Conservation (phyloP, 2,113 vertebrate genomes). For the Antennarius striatus region DNA sequence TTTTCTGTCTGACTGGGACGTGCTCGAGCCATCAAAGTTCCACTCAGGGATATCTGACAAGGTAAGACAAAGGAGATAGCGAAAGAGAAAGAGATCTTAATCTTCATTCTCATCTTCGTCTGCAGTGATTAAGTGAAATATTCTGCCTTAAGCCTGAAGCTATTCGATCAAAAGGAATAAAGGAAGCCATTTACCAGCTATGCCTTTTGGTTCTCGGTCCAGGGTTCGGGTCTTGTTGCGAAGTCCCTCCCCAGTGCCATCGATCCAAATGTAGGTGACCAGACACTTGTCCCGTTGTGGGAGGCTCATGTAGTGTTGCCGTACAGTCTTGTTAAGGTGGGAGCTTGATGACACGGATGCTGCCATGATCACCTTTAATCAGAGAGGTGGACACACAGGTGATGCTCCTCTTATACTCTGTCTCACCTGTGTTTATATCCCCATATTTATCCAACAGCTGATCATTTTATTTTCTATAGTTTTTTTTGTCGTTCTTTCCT, state of each 20-base stretch:
- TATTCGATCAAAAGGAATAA: not conserved
- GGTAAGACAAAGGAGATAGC: no score
- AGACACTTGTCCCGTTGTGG: constrained; percentile 74
- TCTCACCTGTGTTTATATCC: not conserved
- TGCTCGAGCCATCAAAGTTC: constrained; percentile 85
- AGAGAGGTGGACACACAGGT: not conserved
- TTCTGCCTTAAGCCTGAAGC: no score
- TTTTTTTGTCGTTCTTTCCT: not conserved
- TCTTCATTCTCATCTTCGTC: no score
- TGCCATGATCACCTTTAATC: constrained; percentile 50
- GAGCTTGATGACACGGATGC: constrained; percentile 44
- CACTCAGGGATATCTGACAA: constrained; percentile 83
- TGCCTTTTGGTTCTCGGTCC: constrained; percentile 68
- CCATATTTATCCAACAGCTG: no score
- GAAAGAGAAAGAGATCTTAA: no score
- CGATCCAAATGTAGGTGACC: constrained; percentile 87
- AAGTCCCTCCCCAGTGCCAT: constrained; percentile 79
- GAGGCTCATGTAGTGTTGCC: constrained; percentile 81
- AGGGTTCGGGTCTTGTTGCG: constrained; percentile 80
- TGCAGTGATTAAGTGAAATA: no score
- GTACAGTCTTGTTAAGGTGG: constrained; percentile 47
- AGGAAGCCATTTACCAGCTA: constrained; percentile 39
- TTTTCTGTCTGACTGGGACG: constrained; percentile 72
- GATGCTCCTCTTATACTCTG: not conserved
- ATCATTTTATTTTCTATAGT: no score